Evolutionary conservation across 2,113 vertebrate genomes (phyloP).

Genomic region (Dicentrarchus labrax): DNA sequence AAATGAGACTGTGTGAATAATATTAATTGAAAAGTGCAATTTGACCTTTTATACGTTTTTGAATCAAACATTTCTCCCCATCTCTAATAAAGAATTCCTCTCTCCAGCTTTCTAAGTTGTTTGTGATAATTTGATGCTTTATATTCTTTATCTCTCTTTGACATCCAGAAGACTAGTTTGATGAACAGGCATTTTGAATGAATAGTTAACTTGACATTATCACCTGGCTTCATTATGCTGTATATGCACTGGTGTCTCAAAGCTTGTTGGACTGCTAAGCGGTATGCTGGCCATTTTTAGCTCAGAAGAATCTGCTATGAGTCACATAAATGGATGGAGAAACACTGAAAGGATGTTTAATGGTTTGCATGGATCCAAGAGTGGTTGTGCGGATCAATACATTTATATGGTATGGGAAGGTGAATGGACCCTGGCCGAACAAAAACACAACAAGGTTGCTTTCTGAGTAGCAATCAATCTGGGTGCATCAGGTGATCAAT

Average conservation of each 20-base stretch:
- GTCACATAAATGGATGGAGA: conserved; percentile 67
- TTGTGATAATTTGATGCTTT: conserved; percentile 28
- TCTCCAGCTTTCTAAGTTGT: conserved; percentile 10
- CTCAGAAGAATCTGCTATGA: conserved; percentile 47
- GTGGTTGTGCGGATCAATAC: conserved; percentile 73
- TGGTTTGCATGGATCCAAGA: conserved; percentile 66
- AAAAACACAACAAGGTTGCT: conserved; percentile 63
- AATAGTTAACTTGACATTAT: conserved; percentile 43
- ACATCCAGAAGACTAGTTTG: conserved; percentile 44
- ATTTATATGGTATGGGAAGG: conserved; percentile 68
- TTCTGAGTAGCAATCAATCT: conserved; percentile 73
- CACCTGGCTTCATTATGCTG: conserved; percentile 38
- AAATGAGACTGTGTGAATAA: conserved; percentile 42
- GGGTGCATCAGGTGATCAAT: conserved; percentile 77
- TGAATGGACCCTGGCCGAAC: conserved; percentile 54
- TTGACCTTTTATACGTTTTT: conserved; percentile 36
- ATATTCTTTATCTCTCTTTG: neutral
- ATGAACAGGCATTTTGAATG: conserved; percentile 34
- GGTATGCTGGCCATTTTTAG: conserved; percentile 54
- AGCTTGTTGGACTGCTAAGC: conserved; percentile 24
- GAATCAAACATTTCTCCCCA: conserved; percentile 25
- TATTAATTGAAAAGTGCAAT: conserved; percentile 46
- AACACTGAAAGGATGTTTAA: conserved; percentile 77
- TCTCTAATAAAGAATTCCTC: neutral
- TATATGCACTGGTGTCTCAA: conserved; percentile 23